These are phyloP conservation scores for Cerastoderma edule DNA, from an alignment of 2,888 invertebrate genomes.

Conservation along the genomic window DNA sequence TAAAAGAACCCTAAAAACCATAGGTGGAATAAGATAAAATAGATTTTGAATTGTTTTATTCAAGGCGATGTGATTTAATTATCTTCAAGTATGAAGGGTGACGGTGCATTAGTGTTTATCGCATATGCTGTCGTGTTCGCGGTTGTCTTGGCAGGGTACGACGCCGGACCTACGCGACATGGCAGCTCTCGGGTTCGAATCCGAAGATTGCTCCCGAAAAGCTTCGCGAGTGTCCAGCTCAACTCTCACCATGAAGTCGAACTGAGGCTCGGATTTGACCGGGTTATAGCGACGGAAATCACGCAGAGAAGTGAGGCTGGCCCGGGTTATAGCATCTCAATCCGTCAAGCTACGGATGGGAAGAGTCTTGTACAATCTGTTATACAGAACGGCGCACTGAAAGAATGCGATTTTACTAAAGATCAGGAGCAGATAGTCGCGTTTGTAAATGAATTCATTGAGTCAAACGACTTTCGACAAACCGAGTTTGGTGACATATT, in stretches of 20 bases:
- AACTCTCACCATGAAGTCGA: slow-evolving; percentile 61
- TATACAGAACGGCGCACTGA: slow-evolving; percentile 64
- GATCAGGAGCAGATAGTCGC: slow-evolving; percentile 58
- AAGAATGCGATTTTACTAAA: slow-evolving; percentile 69
- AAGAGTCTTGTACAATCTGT: slow-evolving; percentile 68
- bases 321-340: slow-evolving; percentile 56
- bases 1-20: too few species aligned
- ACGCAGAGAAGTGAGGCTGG: slow-evolving; percentile 44
- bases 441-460: slow-evolving; percentile 64
- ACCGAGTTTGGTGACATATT: slow-evolving; percentile 52
- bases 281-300: slow-evolving; percentile 65
- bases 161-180: background rate
- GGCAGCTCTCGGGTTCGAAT: slow-evolving; percentile 38
- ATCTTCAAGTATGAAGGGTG: too few species aligned
- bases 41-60: too few species aligned
- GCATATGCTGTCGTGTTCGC: too few species aligned
- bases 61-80: too few species aligned
- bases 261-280: slow-evolving; percentile 65
- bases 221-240: slow-evolving; percentile 60
- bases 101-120: too few species aligned
- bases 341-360: slow-evolving; percentile 70
- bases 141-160: background rate
- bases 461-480: slow-evolving; percentile 5
- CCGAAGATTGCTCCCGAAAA: slow-evolving; percentile 48
- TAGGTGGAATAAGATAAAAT: too few species aligned